These are phyloP conservation scores for Pristionchus arcanus DNA, from an alignment of 2,888 invertebrate genomes.

Conservation along the genomic window DNA sequence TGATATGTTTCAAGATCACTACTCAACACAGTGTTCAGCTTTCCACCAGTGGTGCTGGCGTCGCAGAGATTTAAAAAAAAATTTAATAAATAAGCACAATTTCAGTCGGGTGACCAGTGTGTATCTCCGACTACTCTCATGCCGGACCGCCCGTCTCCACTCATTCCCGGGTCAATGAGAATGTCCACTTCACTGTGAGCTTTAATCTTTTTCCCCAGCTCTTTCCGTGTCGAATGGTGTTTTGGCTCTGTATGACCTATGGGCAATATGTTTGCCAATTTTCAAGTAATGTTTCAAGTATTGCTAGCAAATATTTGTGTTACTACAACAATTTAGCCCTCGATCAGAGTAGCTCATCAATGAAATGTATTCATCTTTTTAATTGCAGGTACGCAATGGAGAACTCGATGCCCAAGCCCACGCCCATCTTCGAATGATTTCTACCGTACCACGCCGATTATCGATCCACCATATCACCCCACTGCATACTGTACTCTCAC, in stretches of 20 bases:
- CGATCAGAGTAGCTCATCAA: background rate
- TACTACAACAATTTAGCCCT: too few species aligned
- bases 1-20: background rate
- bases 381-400: slow-evolving; percentile 28
- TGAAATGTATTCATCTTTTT: background rate
- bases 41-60: background rate
- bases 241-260: too few species aligned
- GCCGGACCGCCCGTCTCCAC: background rate
- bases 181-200: background rate
- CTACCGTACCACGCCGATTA: background rate
- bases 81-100: background rate
- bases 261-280: too few species aligned
- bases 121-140: background rate
- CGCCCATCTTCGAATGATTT: slow-evolving; percentile 46
- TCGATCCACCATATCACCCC: slow-evolving; percentile 14
- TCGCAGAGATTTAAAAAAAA: background rate
- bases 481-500: background rate
- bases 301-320: too few species aligned
- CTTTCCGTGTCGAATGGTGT: too few species aligned
- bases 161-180: slow-evolving; percentile 1
- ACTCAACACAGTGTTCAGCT: background rate
- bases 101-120: slow-evolving; percentile 43
- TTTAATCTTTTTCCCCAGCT: background rate
- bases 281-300: too few species aligned
- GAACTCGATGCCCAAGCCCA: slow-evolving; percentile 26